Base-by-base conservation (phyloP, 1,140 invertebrate genomes). In the Drosophila prosaltans region DNA sequence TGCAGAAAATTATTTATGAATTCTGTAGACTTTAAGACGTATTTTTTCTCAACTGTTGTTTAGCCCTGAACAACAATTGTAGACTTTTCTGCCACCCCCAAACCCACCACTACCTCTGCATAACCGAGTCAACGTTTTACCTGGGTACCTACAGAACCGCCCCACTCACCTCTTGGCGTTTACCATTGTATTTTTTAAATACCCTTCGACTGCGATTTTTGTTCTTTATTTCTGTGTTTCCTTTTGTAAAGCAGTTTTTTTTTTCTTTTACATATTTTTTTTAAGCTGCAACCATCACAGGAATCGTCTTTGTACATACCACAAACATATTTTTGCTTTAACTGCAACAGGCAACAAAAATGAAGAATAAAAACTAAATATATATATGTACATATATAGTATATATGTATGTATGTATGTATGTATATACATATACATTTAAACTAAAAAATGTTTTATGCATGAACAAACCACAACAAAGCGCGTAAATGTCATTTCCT, bases 401-500 rank as follows among this genome's bases (percentile, higher is more conserved):
- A 3, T 36, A 36, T 36, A 36, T 36, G 6, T 36, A 36, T 36
- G 6, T 36, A 36, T 36, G 6, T 36, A 36, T 60, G 16, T 16
- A 48, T 69, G 67, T 16, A 79, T 71, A 71, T 67, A 69, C 64
- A 73, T 88, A 30, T 79, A 74, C 70, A 77, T 78, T 65, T 59
- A 82, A 89, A 89, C 80, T 81, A 89, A 48, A 48, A 84, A 89
- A 89, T 89, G 84, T 89, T 89, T 89, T 89, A 89, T 89, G 78
- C 84, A 89, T 89, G 84, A 78, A 72, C 71, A 81, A 80, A 89
- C 84, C 84, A 89, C 84, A 89, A 89, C 84, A 89, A 89, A 89
- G 84, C 84, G 84, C 84, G 84, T 89, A 89, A 89, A 89, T 89
- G 84, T 89, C 84, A 89, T 89, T 89, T 89, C 84, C 84, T 80